Percentiles rank a stretch among this genome's conserved stretches.
Conservation (phyloP, 92 coral and sea anemone species). For the Zoanthus sansibaricus region DNA sequence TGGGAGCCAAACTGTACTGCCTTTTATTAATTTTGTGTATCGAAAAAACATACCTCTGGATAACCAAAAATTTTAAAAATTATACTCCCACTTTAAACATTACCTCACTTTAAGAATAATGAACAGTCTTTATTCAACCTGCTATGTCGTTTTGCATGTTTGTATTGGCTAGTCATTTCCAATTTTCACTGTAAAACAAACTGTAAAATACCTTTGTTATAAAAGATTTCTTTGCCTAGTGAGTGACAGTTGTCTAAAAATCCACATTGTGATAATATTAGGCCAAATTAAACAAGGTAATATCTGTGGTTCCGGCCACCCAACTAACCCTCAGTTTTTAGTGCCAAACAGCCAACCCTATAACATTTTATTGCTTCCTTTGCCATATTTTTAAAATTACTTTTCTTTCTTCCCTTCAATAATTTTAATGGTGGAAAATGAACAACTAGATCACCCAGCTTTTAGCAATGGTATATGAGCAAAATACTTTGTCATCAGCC, state of each 20-base stretch:
- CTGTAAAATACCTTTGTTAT: neutral
- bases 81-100: slow-evolving; percentile 8
- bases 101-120: neutral
- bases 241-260: slow-evolving; percentile 10
- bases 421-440: too few relatives aligned
- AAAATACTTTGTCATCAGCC: too few relatives aligned
- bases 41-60: neutral
- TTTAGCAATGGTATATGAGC: too few relatives aligned
- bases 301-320: neutral
- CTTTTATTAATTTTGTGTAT: neutral
- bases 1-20: neutral
- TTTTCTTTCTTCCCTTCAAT: neutral
- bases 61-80: slow-evolving; percentile 5
- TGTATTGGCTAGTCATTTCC: slow-evolving; percentile 15
- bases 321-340: neutral
- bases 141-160: slow-evolving; percentile 10
- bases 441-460: too few relatives aligned
- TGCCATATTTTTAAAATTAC: neutral
- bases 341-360: neutral
- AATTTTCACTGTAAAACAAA: neutral
- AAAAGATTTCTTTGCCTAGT: neutral
- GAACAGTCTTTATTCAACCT: slow-evolving; percentile 16
- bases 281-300: neutral
- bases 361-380: neutral
- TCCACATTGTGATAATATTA: too few relatives aligned